Evolutionary conservation across 2,113 vertebrate species (phyloP), one percentile per base, ranked within the genome.

Genomic region (Nyctereutes procyonoides): DNA sequence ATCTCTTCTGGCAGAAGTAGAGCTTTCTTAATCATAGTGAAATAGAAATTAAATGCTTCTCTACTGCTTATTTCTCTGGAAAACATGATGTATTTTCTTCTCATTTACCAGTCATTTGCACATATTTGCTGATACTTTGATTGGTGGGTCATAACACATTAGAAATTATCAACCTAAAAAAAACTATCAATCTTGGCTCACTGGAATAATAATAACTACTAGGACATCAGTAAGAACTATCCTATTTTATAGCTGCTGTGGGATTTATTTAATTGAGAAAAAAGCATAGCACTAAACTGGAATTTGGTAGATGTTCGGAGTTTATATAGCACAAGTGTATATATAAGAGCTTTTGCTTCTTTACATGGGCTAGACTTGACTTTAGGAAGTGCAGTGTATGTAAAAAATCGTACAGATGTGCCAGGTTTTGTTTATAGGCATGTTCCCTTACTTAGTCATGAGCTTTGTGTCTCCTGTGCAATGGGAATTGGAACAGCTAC

Each of bases 401-500:
- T 67, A 30, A 56, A 86, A 87, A 83, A 9, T 56, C 76, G n/a
- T 32, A 95, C 20, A 90, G 48, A n/a, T 83, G 58, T 51, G 26
- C 53, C 62, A 69, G 73, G 28, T 81, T 92, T 84, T 53, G 58
- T 77, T 58, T 95, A 62, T 63, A n/a, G 38, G 48, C 80, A 76
- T 7, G 8, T 53, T 84, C 20, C 62, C 79, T 84, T 71, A 63
- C 38, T 83, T 84, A 62, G 69, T 63, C 20, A 71, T 35, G 60
- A 93, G 71, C 14, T 38, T 86, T 74, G 53, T 35, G 43, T 97
- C 97, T 97, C 74, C 98, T 74, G 98, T 98, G 84, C 96, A 99
- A 99, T 99, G 99, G 99, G 99, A 98, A 96, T 98, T 91, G 99
- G 99, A 97, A 99, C 99, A 98, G 98, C 98, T 0, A 99, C 99